Evolutionary conservation across 2,113 vertebrate species (phyloP).

Genomic region (Ranitomeya variabilis): DNA sequence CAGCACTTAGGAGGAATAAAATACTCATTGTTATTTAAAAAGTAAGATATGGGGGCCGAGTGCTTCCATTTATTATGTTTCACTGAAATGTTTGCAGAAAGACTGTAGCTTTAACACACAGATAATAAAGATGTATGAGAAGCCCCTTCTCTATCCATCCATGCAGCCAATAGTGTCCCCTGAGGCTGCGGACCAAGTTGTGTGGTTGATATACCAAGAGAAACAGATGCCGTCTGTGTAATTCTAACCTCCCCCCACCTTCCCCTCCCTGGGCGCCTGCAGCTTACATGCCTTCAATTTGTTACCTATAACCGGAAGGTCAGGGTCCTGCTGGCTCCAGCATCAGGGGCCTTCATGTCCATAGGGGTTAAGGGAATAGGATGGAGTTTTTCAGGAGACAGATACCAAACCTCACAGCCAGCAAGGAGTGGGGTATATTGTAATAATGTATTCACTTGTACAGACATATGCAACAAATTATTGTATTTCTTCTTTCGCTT

Average conservation of each 20-base stretch:
- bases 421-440: background rate
- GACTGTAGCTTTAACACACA: slow-evolving; percentile 47
- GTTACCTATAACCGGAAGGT: slow-evolving; percentile 73
- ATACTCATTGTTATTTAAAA: slow-evolving; percentile 52
- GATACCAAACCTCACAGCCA: slow-evolving; percentile 40
- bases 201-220: slow-evolving; percentile 74
- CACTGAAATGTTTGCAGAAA: slow-evolving; percentile 48
- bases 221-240: slow-evolving; percentile 84
- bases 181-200: slow-evolving; percentile 70
- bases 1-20: slow-evolving; percentile 51
- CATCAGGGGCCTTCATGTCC: slow-evolving; percentile 62
- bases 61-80: slow-evolving; percentile 45
- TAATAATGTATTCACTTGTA: slow-evolving; percentile 31
- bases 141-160: slow-evolving; percentile 49
- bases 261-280: slow-evolving; percentile 41
- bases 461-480: slow-evolving; percentile 49
- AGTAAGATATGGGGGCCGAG: slow-evolving; percentile 24
- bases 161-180: slow-evolving; percentile 58
- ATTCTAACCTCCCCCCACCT: slow-evolving; percentile 74
- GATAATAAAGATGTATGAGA: slow-evolving; percentile 57
- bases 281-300: slow-evolving; percentile 73
- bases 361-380: slow-evolving; percentile 49
- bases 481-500: slow-evolving; percentile 12
- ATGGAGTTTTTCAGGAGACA: slow-evolving; percentile 38
- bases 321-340: slow-evolving; percentile 67